Conservation (phyloP, 2,797 vertebrate species). For the Lacerta agilis region DNA sequence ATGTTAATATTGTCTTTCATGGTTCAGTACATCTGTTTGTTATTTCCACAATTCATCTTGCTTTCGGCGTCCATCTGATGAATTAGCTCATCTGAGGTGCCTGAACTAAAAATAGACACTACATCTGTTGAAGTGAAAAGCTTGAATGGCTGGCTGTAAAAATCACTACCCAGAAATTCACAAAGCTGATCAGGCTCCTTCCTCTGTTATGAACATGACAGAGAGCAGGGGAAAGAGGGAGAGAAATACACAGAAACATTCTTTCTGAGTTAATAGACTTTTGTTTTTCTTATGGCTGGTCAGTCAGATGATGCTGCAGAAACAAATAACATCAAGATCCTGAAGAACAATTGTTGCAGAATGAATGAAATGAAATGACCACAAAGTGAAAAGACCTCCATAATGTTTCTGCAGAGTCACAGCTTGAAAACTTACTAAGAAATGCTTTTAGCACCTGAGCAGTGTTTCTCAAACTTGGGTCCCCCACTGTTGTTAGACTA, state of each 20-base stretch:
- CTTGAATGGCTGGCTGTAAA: constrained; percentile 54
- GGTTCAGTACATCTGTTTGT: constrained; percentile 22
- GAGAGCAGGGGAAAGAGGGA: background rate
- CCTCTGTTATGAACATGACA: background rate
- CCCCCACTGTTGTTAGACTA: no score
- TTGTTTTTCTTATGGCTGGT: background rate
- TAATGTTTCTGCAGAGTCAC: background rate
- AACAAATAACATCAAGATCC: background rate
- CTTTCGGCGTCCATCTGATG: constrained; percentile 52
- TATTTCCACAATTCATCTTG: constrained; percentile 25
- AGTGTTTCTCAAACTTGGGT: no score
- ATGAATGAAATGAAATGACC: background rate
- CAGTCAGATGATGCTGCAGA: background rate
- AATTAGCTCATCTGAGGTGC: constrained; percentile 58
- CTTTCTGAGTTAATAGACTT: background rate
- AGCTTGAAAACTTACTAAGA: background rate
- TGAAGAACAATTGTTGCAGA: background rate
- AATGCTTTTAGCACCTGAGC: background rate
- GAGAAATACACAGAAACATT: background rate
- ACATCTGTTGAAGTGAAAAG: constrained; percentile 55
- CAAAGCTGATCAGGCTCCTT: constrained; percentile 23
- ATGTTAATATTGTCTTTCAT: constrained; percentile 19
- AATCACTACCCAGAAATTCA: constrained; percentile 57
- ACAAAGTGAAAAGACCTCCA: background rate
- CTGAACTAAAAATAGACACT: constrained; percentile 64